phyloP scores from a whole-genome alignment of 2,888 invertebrate species.

The Cryptocephalus moraei region DNA sequence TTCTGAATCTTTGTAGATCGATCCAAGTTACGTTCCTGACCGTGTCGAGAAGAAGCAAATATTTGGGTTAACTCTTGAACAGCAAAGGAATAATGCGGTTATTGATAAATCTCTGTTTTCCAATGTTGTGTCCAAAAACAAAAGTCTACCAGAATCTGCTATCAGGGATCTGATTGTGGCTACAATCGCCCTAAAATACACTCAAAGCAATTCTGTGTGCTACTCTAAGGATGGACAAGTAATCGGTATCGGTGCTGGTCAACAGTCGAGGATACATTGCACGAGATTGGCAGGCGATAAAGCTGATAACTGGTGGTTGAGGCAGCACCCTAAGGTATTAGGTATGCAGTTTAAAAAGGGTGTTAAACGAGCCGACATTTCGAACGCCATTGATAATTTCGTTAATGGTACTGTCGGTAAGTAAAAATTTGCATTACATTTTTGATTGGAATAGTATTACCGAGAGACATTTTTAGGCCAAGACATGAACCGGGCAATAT shows the following conservation, averaged over 20 bases:
- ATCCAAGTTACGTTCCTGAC: conserved; percentile 73
- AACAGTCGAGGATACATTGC: conserved; percentile 97
- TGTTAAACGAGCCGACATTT: conserved; percentile 81
- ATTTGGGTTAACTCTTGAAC: conserved; percentile 77
- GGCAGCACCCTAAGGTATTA: conserved; percentile 81
- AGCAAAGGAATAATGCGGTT: conserved; percentile 78
- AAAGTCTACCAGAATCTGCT: conserved; percentile 59
- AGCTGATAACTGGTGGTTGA: conserved; percentile 96
- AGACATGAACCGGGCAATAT: conserved; percentile 69
- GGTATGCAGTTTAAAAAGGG: conserved; percentile 76
- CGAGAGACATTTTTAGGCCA: conserved; percentile 43
- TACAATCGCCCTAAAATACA: conserved; percentile 92
- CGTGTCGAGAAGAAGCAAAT: conserved; percentile 72
- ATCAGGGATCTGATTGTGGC: conserved; percentile 89
- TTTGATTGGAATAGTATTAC: neutral
- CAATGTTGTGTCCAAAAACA: conserved; percentile 68
- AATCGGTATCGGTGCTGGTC: conserved; percentile 94
- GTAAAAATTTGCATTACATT: conserved; percentile 29
- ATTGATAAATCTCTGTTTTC: conserved; percentile 68
- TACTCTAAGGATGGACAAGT: conserved; percentile 88
- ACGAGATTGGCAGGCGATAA: conserved; percentile 92
- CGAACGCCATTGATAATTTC: conserved; percentile 93
- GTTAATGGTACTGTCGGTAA: conserved; percentile 82
- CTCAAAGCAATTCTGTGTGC: conserved; percentile 97
- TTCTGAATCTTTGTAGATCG: conserved; percentile 48